Evolutionary conservation across 2,888 invertebrate species (phyloP).

Genomic region (Heterodera filipjevi): DNA sequence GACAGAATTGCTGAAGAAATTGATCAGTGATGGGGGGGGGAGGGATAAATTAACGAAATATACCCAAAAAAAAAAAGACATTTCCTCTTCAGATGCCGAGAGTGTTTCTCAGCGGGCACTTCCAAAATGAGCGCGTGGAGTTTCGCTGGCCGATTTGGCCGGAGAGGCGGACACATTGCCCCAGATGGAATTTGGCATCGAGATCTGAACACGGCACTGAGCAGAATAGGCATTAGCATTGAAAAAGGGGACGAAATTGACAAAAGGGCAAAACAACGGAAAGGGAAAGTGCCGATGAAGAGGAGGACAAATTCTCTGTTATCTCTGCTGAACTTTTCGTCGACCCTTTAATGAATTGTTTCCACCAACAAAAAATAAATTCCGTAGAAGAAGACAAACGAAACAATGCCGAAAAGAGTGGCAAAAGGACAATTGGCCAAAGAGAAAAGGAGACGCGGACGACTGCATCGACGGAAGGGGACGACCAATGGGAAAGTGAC

Average conservation of each 20-base stretch:
- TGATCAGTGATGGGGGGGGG: too few relatives aligned
- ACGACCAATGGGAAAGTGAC: background rate
- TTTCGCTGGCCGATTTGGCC: slow-evolving; percentile 26
- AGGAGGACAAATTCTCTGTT: slow-evolving; percentile 22
- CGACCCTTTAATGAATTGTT: slow-evolving; percentile 27
- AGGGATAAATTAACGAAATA: too few relatives aligned
- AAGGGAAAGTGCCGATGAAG: slow-evolving; percentile 5
- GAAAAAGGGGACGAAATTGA: background rate
- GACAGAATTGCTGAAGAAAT: too few relatives aligned
- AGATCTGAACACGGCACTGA: slow-evolving; percentile 1
- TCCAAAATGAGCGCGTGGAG: slow-evolving; percentile 30
- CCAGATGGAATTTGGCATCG: background rate
- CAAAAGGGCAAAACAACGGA: background rate
- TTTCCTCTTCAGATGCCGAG: slow-evolving; percentile 2
- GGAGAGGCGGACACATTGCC: background rate
- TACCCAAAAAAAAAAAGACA: too few relatives aligned
- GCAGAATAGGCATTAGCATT: background rate
- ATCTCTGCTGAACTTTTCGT: slow-evolving; percentile 27
- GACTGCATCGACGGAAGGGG: background rate
- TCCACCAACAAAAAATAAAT: slow-evolving; percentile 16
- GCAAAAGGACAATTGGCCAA: background rate
- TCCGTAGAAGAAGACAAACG: background rate
- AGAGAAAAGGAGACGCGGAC: background rate
- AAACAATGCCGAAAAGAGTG: background rate
- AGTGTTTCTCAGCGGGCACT: slow-evolving; percentile 24